Evolutionary conservation across 2,888 invertebrate species (phyloP).

Genomic region (Athetis lepigone): DNA sequence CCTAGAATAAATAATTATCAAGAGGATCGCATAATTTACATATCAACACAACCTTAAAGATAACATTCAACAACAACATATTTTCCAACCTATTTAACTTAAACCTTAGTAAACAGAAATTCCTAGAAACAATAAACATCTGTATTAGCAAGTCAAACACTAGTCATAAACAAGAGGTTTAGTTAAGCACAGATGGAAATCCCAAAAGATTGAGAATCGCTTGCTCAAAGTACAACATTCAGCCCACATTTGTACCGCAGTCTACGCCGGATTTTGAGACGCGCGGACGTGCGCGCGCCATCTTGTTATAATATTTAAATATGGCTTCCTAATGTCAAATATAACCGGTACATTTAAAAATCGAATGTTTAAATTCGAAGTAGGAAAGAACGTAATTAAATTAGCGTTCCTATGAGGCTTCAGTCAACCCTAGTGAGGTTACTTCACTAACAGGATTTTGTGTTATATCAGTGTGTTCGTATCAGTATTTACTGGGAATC

Average conservation of each 20-base stretch:
- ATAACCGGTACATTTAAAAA: slow-evolving; percentile 51
- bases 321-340: slow-evolving; percentile 47
- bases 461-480: slow-evolving; percentile 63
- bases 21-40: too few species aligned
- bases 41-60: not conserved
- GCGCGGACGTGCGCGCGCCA: slow-evolving; percentile 70
- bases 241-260: slow-evolving; percentile 70
- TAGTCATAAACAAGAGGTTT: slow-evolving; percentile 44
- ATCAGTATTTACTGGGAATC: slow-evolving; percentile 62
- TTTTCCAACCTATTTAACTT: slow-evolving; percentile 16
- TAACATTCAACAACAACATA: slow-evolving; percentile 11
- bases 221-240: slow-evolving; percentile 72
- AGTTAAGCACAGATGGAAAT: slow-evolving; percentile 56
- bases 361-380: slow-evolving; percentile 44
- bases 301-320: slow-evolving; percentile 36
- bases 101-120: slow-evolving; percentile 34
- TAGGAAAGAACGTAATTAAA: slow-evolving; percentile 72
- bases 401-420: slow-evolving; percentile 79
- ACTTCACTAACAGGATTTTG: slow-evolving; percentile 74
- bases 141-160: slow-evolving; percentile 57
- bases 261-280: slow-evolving; percentile 67
- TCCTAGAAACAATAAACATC: slow-evolving; percentile 43
- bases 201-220: slow-evolving; percentile 77
- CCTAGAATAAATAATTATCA: too few species aligned
- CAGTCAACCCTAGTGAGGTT: slow-evolving; percentile 73